Evolutionary conservation across 2,888 invertebrate species (phyloP).

Genomic region (Abrostola triplasia): DNA sequence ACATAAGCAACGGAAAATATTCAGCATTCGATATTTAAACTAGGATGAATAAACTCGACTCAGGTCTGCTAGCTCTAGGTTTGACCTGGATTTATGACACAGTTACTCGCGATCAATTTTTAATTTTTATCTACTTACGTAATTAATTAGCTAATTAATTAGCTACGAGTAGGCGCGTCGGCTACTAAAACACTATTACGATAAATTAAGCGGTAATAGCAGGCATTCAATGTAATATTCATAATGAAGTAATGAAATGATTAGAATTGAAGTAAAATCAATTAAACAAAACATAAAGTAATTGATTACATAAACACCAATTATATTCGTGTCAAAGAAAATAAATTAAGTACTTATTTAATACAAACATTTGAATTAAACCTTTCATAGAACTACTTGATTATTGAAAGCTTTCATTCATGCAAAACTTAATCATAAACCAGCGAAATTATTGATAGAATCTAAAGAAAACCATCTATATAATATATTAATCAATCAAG

Average conservation of each 20-base stretch:
- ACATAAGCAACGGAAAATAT: too few species aligned
- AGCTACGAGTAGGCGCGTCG: too few species aligned
- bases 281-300: conserved; percentile 1
- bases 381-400: conserved; percentile 3
- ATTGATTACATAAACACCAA: background rate
- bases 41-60: too few species aligned
- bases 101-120: too few species aligned
- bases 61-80: too few species aligned
- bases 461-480: background rate
- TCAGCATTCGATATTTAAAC: too few species aligned
- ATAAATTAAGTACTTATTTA: conserved; percentile 1
- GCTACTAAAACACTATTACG: too few species aligned
- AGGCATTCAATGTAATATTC: background rate
- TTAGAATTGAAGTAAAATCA: background rate
- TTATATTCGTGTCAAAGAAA: conserved; percentile 1
- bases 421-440: conserved; percentile 25
- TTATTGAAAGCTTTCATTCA: conserved; percentile 5
- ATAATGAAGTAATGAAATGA: background rate
- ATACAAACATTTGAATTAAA: conserved; percentile 13
- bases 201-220: background rate
- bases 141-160: background rate
- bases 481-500: background rate
- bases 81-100: too few species aligned
- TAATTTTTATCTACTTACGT: background rate
- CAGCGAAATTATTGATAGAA: conserved; percentile 6